Percentiles rank a stretch among this genome's conserved stretches.
These are phyloP conservation scores for Luperina nickerlii DNA, from an alignment of 2,888 invertebrate genomes.

Conservation along the genomic window DNA sequence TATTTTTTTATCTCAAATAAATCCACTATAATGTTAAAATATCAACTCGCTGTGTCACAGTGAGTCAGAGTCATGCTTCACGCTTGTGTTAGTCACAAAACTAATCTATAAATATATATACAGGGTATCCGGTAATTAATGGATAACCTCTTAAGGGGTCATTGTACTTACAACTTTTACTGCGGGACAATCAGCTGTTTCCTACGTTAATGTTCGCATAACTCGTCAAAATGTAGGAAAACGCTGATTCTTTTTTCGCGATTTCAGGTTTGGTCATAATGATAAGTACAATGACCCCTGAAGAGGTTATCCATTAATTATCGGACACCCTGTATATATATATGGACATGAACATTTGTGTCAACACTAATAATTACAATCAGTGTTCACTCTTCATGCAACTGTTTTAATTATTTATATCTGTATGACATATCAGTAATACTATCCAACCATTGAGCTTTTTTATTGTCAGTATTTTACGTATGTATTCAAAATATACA, in stretches of 20 bases:
- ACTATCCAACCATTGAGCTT: not conserved
- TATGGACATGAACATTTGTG: constrained; percentile 38
- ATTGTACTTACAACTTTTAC: too few species aligned
- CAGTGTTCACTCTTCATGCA: constrained; percentile 49
- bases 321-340: not conserved
- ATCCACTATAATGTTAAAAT: constrained; percentile 28
- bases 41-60: constrained; percentile 24
- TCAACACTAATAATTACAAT: constrained; percentile 32
- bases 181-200: too few species aligned
- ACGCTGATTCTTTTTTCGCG: too few species aligned
- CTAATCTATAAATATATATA: constrained; percentile 31
- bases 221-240: too few species aligned
- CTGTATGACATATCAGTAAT: constrained; percentile 10
- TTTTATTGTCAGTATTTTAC: not conserved
- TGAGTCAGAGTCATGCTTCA: constrained; percentile 62
- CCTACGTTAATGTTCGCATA: too few species aligned
- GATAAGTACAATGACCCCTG: too few species aligned
- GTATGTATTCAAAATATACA: not conserved
- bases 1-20: constrained; percentile 19
- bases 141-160: too few species aligned
- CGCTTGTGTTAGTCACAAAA: constrained; percentile 69
- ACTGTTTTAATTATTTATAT: constrained; percentile 16
- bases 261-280: too few species aligned
- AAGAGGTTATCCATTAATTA: too few species aligned
- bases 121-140: too few species aligned